Evolutionary conservation across 2,113 vertebrate genomes (phyloP).

Genomic region (Halichoeres trimaculatus): DNA sequence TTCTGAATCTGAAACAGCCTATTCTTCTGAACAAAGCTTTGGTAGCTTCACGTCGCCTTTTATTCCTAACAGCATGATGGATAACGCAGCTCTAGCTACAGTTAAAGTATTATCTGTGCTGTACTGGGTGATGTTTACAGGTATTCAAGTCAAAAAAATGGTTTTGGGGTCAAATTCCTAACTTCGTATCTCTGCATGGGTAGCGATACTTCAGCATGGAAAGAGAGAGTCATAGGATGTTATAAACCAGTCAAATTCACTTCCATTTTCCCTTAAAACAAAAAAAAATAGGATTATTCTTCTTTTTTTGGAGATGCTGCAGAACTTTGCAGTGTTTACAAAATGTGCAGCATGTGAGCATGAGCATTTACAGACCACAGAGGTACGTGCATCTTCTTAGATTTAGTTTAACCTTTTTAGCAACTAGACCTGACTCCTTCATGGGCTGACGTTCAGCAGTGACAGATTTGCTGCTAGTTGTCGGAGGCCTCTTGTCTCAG

Average conservation of each 20-base stretch:
- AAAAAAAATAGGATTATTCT: neutral
- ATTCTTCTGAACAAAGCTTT: conserved; percentile 35
- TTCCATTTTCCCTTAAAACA: conserved; percentile 1
- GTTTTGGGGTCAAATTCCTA: neutral
- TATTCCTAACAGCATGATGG: conserved; percentile 65
- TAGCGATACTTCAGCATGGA: conserved; percentile 20
- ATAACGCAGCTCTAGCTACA: conserved; percentile 4
- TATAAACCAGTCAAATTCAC: neutral
- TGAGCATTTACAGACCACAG: neutral
- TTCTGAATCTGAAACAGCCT: conserved; percentile 21
- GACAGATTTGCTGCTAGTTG: neutral
- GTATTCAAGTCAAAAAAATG: neutral
- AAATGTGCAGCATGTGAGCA: conserved; percentile 30
- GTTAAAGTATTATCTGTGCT: neutral
- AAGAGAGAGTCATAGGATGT: neutral
- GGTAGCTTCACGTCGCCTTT: conserved; percentile 23
- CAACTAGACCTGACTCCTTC: neutral
- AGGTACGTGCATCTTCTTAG: neutral
- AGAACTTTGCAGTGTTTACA: conserved; percentile 2
- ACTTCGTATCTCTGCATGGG: conserved; percentile 30
- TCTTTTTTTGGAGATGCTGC: conserved; percentile 9
- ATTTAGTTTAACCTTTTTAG: neutral
- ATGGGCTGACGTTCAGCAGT: neutral
- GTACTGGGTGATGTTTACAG: neutral
- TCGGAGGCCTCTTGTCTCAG: conserved; percentile 37